Conservation (phyloP, 2,888 invertebrate genomes). For the Callyntrura sp. region DNA sequence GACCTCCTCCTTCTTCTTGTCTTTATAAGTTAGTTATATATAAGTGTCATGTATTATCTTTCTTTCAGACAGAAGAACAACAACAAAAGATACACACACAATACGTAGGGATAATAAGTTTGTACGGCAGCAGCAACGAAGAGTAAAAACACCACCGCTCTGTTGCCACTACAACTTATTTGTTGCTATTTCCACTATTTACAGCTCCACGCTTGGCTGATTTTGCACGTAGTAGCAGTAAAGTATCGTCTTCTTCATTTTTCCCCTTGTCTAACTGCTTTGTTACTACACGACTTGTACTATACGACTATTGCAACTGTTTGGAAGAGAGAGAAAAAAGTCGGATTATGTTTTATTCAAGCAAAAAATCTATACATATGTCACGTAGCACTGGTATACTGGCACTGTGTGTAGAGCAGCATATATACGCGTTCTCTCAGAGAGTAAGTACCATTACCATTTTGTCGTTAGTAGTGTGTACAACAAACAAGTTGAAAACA, state of each 20-base stretch:
- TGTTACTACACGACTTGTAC: not conserved
- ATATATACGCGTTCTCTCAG: not conserved
- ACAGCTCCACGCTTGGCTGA: conserved; percentile 33
- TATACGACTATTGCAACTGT: not conserved
- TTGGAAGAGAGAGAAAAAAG: not conserved
- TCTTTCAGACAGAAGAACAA: not conserved
- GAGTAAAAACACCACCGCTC: not conserved
- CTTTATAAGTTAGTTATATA: not conserved
- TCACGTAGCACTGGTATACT: conserved; percentile 11
- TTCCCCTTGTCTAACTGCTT: too few species aligned
- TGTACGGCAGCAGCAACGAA: not conserved
- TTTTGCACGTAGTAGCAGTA: conserved; percentile 26
- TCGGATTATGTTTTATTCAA: conserved; percentile 49
- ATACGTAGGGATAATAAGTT: not conserved
- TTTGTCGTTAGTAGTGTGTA: not conserved
- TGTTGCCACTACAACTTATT: not conserved
- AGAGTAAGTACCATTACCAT: too few species aligned
- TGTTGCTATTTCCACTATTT: conserved; percentile 22
- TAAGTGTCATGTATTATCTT: conserved; percentile 10
- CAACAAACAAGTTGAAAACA: not conserved
- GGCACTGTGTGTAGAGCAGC: not conserved
- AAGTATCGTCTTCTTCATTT: not conserved
- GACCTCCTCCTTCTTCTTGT: conserved; percentile 55
- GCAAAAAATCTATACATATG: conserved; percentile 30
- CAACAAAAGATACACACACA: not conserved